A percentile compares a stretch with the other conserved stretches of the same genome.
phyloP scores from a whole-genome alignment of 2,888 invertebrate species.

The Amblyjoppa proteus region DNA sequence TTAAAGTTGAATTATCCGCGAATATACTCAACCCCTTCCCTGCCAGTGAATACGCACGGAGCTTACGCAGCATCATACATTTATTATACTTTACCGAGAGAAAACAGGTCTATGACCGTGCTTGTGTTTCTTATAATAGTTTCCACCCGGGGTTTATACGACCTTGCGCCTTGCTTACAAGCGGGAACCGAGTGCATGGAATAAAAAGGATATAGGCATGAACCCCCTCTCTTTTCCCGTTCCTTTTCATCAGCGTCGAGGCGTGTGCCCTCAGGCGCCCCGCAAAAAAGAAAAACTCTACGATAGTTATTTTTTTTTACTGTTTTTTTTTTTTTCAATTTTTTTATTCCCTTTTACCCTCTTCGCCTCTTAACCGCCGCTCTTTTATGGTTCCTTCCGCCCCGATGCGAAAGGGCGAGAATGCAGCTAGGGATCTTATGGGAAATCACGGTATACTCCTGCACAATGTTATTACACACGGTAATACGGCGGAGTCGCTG shows the following conservation, averaged over 20 bases:
- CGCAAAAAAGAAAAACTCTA: constrained; percentile 13
- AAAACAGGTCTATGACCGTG: constrained; percentile 10
- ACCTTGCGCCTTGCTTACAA: constrained; percentile 18
- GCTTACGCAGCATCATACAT: background rate
- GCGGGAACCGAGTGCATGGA: background rate
- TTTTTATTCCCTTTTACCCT: background rate
- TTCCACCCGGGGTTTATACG: constrained; percentile 24
- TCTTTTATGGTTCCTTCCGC: background rate
- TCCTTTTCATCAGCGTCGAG: constrained; percentile 34
- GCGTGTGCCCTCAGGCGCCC: constrained; percentile 10
- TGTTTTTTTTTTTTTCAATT: background rate
- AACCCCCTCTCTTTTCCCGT: background rate
- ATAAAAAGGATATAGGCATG: background rate
- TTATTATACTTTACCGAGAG: background rate
- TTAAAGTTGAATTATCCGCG: constrained; percentile 28
- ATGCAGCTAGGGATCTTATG: constrained; percentile 21
- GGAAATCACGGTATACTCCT: constrained; percentile 41
- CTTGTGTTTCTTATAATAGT: constrained; percentile 29
- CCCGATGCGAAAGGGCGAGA: background rate
- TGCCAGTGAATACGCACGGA: background rate
- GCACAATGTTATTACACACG: constrained; percentile 24
- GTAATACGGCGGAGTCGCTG: background rate
- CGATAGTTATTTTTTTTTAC: background rate
- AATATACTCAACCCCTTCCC: background rate
- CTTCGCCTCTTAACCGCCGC: background rate